These are phyloP conservation scores for Oedothorax gibbosus DNA, from an alignment of 1,140 invertebrate genomes.

Conservation along the genomic window DNA sequence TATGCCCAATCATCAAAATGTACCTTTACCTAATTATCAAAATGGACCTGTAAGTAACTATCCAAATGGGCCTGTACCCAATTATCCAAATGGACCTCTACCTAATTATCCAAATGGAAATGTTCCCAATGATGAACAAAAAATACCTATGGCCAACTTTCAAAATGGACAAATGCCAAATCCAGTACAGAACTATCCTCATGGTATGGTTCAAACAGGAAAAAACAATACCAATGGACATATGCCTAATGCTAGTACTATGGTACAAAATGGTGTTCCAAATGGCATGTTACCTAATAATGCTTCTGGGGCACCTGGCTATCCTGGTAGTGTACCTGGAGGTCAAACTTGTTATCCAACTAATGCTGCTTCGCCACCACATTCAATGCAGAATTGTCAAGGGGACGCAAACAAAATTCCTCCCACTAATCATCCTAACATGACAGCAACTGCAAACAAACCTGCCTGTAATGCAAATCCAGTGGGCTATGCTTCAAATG, in stretches of 20 bases:
- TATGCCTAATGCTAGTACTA: no score
- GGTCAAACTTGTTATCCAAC: no score
- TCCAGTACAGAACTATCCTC: slow-evolving; percentile 27
- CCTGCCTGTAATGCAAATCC: slow-evolving; percentile 33
- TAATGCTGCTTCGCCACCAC: no score
- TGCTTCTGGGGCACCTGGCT: no score
- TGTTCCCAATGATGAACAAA: neutral
- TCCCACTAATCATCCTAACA: slow-evolving; percentile 10
- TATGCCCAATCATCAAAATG: neutral
- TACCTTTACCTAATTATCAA: neutral
- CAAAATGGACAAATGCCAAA: neutral
- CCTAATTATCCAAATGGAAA: neutral
- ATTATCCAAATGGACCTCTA: neutral
- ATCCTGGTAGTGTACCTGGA: no score
- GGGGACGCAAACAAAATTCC: neutral
- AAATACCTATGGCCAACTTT: slow-evolving; percentile 6
- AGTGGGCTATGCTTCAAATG: slow-evolving; percentile 12
- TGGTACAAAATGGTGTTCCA: no score
- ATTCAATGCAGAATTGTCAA: neutral
- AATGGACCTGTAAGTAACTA: no score
- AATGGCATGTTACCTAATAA: no score
- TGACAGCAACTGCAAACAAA: slow-evolving; percentile 1
- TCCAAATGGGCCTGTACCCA: neutral
- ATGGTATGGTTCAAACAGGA: neutral
- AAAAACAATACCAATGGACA: no score